Conservation (phyloP, 2,888 invertebrate species). For the Ectemnius continuus region DNA sequence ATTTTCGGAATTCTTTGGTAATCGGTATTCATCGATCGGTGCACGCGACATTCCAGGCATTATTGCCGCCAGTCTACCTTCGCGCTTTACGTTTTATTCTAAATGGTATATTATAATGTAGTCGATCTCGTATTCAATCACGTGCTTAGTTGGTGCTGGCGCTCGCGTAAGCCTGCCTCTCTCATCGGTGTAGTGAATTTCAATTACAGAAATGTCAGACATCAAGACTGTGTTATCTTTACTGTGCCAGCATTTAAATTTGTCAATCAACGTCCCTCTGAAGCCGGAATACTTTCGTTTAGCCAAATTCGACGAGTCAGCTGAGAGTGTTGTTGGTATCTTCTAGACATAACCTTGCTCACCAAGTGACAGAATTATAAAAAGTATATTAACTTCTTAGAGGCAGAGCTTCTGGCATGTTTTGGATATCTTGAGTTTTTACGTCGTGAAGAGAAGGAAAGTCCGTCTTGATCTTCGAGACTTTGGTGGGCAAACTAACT, state of each 20-base stretch:
- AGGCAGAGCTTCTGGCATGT: slow-evolving; percentile 64
- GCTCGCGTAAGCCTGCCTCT: background rate
- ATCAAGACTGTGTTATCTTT: slow-evolving; percentile 71
- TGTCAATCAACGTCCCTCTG: slow-evolving; percentile 63
- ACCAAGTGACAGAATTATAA: background rate
- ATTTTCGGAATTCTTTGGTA: too few relatives aligned
- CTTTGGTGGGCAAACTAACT: slow-evolving; percentile 47
- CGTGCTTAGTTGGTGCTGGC: background rate
- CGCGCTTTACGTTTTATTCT: too few relatives aligned
- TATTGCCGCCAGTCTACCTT: too few relatives aligned
- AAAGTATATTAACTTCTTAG: slow-evolving; percentile 40
- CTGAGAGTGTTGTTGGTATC: slow-evolving; percentile 70
- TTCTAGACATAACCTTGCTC: slow-evolving; percentile 35
- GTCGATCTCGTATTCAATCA: background rate
- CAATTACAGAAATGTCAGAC: slow-evolving; percentile 65
- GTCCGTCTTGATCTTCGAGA: slow-evolving; percentile 51
- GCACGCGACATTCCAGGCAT: too few relatives aligned
- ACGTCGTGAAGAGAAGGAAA: slow-evolving; percentile 47
- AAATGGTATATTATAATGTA: too few relatives aligned
- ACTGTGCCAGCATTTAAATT: slow-evolving; percentile 73
- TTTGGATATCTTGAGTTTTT: slow-evolving; percentile 61
- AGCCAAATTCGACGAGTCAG: slow-evolving; percentile 71
- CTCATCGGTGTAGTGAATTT: background rate
- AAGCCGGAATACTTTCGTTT: slow-evolving; percentile 74
- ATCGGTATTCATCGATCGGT: too few relatives aligned